Base-by-base conservation (phyloP, 2,797 vertebrate genomes). In the Premnoplex brunnescens region DNA sequence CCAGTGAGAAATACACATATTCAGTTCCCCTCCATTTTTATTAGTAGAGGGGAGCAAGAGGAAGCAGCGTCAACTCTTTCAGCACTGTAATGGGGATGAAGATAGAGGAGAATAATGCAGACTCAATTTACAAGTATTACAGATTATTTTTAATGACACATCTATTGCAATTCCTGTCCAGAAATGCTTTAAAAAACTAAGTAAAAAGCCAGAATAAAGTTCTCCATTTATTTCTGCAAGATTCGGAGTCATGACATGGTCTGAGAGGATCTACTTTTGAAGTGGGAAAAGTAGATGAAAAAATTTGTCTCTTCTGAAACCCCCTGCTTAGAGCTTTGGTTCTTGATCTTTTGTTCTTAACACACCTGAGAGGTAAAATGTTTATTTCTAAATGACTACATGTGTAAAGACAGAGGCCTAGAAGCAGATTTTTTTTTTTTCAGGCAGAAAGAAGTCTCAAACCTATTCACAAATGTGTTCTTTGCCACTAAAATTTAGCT, bases 321-420 rank as follows among this genome's bases (percentile, higher is more conserved):
- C 7, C 48, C 63, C 56, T 68, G 27, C 2, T 7, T 14, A 43
- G 58, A 78, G 46, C 17, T 83, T 74, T 13, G 30, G 15, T 74
- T 93, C 41, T 64, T 85, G 44, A 46, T 89, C 37, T 88, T 93
- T 73, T 88, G 34, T 85, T 95, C 60, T 71, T 39, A 74, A 88
- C 60, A 72, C 46, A 58, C 41, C 55, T 69, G 27, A 67, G 44
- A 91, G 20, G 19, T 21, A 80, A 81, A 93, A 75, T 15, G 2
- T 69, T 90, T 88, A 39, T 73, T 94, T 91, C 43, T 90, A 64
- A 83, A 91, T 66, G 58, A 64, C 58, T 84, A 22, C 14, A 27
- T 30, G 23, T 37, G 41, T 58, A 78, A 71, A 85, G 39, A 64
- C 36, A 28, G 44, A 83, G 12, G 14, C 37, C 18, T 55, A 64